Conservation (phyloP, 2,113 vertebrate genomes). For the Etia nguti region DNA sequence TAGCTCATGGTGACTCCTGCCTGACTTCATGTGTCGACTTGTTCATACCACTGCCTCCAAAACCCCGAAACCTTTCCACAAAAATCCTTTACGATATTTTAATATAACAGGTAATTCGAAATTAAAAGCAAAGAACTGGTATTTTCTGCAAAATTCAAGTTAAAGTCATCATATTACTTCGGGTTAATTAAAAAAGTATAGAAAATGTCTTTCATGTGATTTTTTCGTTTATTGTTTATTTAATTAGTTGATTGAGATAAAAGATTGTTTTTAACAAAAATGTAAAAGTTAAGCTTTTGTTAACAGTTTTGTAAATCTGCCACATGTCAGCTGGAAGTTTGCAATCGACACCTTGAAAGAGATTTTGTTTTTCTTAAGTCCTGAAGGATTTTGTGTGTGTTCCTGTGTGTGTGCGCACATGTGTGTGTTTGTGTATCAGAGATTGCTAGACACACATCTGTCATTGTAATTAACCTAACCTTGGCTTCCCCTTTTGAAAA, state of each 20-base stretch:
- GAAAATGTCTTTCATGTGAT: background rate
- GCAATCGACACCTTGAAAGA: slow-evolving; percentile 4
- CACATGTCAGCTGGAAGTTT: slow-evolving; percentile 13
- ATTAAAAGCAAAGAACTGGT: background rate
- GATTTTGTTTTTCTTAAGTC: background rate
- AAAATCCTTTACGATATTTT: background rate
- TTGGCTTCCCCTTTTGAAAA: slow-evolving; percentile 60
- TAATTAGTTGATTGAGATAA: background rate
- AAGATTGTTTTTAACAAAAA: background rate
- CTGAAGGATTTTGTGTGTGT: background rate
- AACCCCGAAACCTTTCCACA: background rate
- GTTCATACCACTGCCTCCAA: background rate
- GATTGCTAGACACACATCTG: slow-evolving; percentile 49
- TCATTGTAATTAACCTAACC: slow-evolving; percentile 68
- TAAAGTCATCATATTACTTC: background rate
- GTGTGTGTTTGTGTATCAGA: background rate
- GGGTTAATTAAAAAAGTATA: background rate
- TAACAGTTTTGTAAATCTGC: slow-evolving; percentile 7
- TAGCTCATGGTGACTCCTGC: background rate
- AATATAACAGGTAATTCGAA: background rate
- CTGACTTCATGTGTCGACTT: background rate
- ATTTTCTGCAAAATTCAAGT: background rate
- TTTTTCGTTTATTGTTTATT: background rate
- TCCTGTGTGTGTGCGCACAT: background rate
- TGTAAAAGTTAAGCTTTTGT: background rate